Evolutionary conservation across 2,797 vertebrate genomes (phyloP).

Genomic region (Phrynocephalus vlangalii): DNA sequence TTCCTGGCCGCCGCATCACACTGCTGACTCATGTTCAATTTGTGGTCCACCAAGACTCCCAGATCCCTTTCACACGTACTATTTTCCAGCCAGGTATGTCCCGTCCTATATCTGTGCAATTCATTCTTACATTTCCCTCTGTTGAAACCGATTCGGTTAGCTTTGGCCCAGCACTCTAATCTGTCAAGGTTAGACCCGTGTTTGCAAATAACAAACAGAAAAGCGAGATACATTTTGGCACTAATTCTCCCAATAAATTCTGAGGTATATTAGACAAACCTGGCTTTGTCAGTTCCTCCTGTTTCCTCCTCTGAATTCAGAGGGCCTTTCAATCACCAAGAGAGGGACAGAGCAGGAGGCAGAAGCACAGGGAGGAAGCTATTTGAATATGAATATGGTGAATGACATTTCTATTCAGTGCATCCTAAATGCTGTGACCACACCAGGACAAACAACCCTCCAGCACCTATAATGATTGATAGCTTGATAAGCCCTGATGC

Average conservation of each 20-base stretch:
- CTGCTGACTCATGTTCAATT: no score
- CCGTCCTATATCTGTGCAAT: no score
- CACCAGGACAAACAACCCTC: conserved; percentile 59
- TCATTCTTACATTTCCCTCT: no score
- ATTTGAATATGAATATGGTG: conserved; percentile 62
- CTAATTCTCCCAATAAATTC: conserved; percentile 42
- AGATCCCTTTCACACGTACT: no score
- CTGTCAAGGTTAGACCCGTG: no score
- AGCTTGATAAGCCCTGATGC: conserved; percentile 37
- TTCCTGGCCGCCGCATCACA: no score
- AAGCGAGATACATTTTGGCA: conserved; percentile 52
- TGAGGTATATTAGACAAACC: conserved; percentile 50
- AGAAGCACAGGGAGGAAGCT: conserved; percentile 57
- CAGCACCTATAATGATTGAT: conserved; percentile 50
- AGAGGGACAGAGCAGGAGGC: conserved; percentile 51
- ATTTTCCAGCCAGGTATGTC: no score
- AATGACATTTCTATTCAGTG: conserved; percentile 63
- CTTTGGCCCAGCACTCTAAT: no score
- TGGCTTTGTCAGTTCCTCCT: conserved; percentile 34
- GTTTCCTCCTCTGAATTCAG: conserved; percentile 40
- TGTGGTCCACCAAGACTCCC: no score
- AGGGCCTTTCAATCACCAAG: conserved; percentile 50
- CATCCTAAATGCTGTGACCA: conserved; percentile 63
- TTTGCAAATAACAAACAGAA: conserved; percentile 37
- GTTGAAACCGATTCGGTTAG: no score